These are phyloP conservation scores for Poeciliopsis prolifica DNA, from an alignment of 2,113 vertebrate species.

Conservation along the genomic window DNA sequence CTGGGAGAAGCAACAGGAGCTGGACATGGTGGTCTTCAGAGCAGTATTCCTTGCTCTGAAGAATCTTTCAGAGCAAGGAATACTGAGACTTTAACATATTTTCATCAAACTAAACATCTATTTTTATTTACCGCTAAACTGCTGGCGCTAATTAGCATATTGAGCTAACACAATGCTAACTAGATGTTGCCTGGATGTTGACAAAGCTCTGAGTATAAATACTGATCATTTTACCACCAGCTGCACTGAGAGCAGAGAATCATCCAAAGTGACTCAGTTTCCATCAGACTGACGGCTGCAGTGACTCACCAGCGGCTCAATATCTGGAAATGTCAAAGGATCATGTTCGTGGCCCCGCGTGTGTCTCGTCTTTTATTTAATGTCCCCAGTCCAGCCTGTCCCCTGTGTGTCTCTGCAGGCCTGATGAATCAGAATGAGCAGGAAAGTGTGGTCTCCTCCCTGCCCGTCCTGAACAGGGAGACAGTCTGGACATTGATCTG, in stretches of 20 bases:
- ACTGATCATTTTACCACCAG: too few relatives aligned
- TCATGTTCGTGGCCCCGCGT: neutral
- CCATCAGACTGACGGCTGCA: neutral
- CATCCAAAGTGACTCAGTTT: neutral
- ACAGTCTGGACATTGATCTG: slow-evolving; percentile 27
- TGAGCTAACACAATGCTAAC: neutral
- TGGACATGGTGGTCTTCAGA: too few relatives aligned
- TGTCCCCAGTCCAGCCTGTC: slow-evolving; percentile 5
- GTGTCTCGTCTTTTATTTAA: slow-evolving; percentile 22
- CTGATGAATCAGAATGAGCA: slow-evolving; percentile 35
- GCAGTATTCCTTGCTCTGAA: too few relatives aligned
- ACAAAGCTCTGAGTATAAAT: neutral
- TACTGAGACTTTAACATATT: too few relatives aligned
- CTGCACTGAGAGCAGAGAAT: neutral
- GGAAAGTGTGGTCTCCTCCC: neutral
- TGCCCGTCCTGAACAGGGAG: slow-evolving; percentile 25
- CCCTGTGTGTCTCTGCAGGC: slow-evolving; percentile 3
- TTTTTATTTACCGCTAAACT: too few relatives aligned
- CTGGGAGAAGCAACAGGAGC: too few relatives aligned
- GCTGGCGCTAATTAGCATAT: neutral
- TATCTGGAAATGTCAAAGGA: slow-evolving; percentile 36
- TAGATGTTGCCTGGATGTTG: neutral
- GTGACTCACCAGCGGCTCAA: slow-evolving; percentile 41
- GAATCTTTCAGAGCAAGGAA: too few relatives aligned
- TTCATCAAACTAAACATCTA: too few relatives aligned